phyloP scores from a whole-genome alignment of 2,113 vertebrate species.

The Callipepla californica region DNA sequence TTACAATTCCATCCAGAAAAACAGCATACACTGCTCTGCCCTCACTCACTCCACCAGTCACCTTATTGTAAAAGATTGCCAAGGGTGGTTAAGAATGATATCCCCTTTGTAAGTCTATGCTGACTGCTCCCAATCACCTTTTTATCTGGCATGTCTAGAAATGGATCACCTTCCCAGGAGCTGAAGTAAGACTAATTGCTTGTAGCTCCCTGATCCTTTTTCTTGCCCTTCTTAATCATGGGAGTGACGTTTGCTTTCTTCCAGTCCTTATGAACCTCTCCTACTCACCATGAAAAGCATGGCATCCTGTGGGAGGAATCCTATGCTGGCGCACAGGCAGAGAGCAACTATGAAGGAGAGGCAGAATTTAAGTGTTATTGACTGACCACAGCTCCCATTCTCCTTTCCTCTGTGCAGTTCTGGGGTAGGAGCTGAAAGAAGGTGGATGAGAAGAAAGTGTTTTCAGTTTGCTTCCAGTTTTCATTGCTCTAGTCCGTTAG shows the following conservation, averaged over 20 bases:
- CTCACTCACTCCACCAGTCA: neutral
- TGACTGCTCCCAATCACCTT: neutral
- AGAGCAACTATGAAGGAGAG: neutral
- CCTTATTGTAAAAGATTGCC: neutral
- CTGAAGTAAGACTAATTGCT: neutral
- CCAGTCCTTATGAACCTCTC: neutral
- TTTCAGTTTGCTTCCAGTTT: neutral
- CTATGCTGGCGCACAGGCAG: neutral
- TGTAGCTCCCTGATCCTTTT: neutral
- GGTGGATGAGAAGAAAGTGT: neutral
- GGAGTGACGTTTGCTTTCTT: neutral
- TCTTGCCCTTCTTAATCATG: neutral
- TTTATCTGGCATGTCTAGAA: neutral
- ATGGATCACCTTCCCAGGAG: neutral
- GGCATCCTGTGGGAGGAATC: too few species aligned
- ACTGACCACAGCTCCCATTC: neutral
- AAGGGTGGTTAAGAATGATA: neutral
- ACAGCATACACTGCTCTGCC: neutral
- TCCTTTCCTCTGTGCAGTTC: neutral
- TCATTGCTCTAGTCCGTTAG: neutral
- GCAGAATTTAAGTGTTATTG: neutral
- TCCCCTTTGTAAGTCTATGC: neutral
- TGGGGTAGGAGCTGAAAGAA: neutral
- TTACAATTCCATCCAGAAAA: neutral
- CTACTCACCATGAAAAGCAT: neutral